These are phyloP conservation scores for Leptobrachium ailaonicum DNA, from an alignment of 2,113 vertebrate species.

Conservation along the genomic window DNA sequence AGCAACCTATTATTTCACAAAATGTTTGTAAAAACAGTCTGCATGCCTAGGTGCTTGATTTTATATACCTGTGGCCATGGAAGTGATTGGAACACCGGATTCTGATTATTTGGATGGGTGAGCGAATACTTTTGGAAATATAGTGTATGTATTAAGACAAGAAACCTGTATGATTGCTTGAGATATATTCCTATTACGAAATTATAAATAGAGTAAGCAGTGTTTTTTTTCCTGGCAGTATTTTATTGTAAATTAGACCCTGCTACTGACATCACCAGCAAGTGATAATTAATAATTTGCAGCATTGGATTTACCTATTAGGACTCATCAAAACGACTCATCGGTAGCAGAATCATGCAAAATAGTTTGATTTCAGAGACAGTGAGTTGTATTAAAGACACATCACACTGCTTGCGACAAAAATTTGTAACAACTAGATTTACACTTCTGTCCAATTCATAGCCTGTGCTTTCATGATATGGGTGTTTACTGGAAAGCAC, in stretches of 20 bases:
- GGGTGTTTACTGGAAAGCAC: neutral
- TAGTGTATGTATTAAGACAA: no score
- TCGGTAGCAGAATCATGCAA: neutral
- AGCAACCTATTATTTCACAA: no score
- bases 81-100: no score
- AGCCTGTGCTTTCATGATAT: neutral
- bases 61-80: no score
- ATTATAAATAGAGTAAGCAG: no score
- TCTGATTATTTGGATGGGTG: no score
- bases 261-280: neutral
- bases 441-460: conserved; percentile 14
- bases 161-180: no score
- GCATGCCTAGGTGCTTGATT: no score
- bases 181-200: no score
- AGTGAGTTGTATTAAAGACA: neutral
- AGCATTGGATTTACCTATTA: neutral
- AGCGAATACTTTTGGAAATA: no score
- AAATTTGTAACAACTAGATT: conserved; percentile 4
- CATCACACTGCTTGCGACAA: neutral
- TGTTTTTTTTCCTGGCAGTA: no score
- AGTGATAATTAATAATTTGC: neutral
- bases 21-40: no score
- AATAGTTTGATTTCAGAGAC: neutral
- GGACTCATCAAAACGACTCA: neutral
- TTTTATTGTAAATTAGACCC: neutral